Percentiles rank a stretch among this genome's conserved stretches.
Conservation (phyloP, 1,140 invertebrate genomes). For the Stegodyphus mimosarum region DNA sequence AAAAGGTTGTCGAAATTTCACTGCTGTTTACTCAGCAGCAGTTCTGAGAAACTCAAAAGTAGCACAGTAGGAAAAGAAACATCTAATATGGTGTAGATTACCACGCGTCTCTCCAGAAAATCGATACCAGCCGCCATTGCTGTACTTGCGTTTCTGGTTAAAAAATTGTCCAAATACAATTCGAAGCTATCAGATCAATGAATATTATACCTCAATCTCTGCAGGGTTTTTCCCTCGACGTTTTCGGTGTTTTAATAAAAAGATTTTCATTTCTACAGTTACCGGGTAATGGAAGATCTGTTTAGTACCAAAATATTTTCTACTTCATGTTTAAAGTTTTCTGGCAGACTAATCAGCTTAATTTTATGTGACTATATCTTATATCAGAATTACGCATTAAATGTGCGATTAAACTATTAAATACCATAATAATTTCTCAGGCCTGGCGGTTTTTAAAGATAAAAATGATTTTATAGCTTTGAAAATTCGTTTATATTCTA, state of each 20-base stretch:
- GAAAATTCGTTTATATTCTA: no score
- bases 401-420: no score
- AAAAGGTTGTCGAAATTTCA: not conserved
- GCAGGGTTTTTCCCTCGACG: not conserved
- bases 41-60: not conserved
- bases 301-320: no score
- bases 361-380: no score
- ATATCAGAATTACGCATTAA: no score
- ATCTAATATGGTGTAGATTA: not conserved
- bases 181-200: not conserved
- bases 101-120: slow-evolving; percentile 17
- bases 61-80: not conserved
- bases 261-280: not conserved
- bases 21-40: not conserved
- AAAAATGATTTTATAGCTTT: no score
- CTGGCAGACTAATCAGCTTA: no score
- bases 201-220: not conserved
- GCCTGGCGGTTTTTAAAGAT: no score
- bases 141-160: not conserved
- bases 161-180: not conserved
- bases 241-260: not conserved
- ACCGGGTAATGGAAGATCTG: not conserved
- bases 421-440: no score
- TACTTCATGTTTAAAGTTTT: no score
- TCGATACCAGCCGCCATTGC: slow-evolving; percentile 32